These are phyloP conservation scores for Gavialis gangeticus DNA, from an alignment of 2,113 vertebrate genomes.

Conservation along the genomic window DNA sequence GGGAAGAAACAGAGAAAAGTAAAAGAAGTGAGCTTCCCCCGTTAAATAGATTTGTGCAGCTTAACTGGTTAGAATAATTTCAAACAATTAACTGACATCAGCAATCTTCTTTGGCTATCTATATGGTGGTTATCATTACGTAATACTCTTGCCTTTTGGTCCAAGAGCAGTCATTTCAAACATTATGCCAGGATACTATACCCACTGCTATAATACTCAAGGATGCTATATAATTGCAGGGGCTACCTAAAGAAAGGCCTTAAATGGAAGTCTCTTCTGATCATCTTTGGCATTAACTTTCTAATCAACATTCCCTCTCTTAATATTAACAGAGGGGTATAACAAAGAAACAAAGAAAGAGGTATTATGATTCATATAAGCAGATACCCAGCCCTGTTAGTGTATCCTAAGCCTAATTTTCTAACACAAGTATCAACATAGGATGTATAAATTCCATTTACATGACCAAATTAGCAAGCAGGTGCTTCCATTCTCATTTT, in stretches of 20 bases:
- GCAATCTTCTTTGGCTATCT: not conserved
- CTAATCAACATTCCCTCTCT: not conserved
- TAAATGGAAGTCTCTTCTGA: not conserved
- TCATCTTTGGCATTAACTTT: not conserved
- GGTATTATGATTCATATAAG: not conserved
- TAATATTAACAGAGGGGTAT: not conserved
- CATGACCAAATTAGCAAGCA: rapidly evolving
- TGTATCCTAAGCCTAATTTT: not conserved
- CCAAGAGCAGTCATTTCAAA: not conserved
- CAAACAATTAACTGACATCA: not conserved
- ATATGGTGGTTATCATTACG: not conserved
- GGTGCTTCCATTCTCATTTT: not conserved
- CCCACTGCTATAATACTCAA: not conserved
- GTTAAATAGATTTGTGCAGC: not conserved
- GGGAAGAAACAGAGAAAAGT: rapidly evolving
- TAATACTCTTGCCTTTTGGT: not conserved
- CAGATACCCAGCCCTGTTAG: not conserved
- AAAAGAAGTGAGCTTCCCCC: not conserved
- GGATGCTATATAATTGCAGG: not conserved
- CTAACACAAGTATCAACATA: not conserved
- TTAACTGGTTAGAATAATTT: not conserved
- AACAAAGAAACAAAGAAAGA: not conserved
- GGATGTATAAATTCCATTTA: not conserved
- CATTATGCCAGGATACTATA: not conserved
- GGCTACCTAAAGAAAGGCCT: not conserved